Evolutionary conservation across 1,140 invertebrate species (phyloP), one percentile per base, ranked within the genome.

Genomic region (Telenomus remus): DNA sequence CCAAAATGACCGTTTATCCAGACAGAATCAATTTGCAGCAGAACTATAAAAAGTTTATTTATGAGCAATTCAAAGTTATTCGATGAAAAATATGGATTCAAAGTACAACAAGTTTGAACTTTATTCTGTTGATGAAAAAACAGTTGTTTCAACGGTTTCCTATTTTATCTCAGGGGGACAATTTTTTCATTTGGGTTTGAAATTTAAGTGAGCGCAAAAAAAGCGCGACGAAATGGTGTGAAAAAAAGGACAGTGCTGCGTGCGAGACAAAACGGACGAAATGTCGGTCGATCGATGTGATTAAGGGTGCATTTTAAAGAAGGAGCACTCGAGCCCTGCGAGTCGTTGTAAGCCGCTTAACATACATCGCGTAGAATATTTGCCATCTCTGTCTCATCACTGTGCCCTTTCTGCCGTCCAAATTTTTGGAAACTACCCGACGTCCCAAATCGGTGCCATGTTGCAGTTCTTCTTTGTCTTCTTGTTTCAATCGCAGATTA

Each of bases 281-380:
- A 78, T 72, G 68, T 78, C 75, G 75, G 75, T 78, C 75, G 75
- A 78, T 73, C 75, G 75, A 78, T 78, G 75, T 73, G 69, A 78
- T 78, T 78, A 78, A 78, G 75, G 68, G 75, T 66, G 69, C 75
- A 73, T 78, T 73, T 78, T 50, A 71, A 71, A 71, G 74, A 77
- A 77, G 68, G 68, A 77, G 68, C 74, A 68, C 75, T 78, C 60
- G 68, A 72, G 68, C 19, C 59, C 42, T 39, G 33, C 47, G 64
- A 75, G 54, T 66, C 73, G 61, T n/a, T 39, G 48, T 77, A 77
- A 77, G 75, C 75, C 47, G 75, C 75, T 77, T 77, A 72, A 72
- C 75, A 77, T 76, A 76, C 61, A 76, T 76, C 66, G 73, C 61
- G 73, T 60, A 61, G 74, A 66, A 76, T 71, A 71, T 71, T 70